Evolutionary conservation across 2,797 vertebrate genomes (phyloP).

Genomic region (Cryptoprocta ferox): DNA sequence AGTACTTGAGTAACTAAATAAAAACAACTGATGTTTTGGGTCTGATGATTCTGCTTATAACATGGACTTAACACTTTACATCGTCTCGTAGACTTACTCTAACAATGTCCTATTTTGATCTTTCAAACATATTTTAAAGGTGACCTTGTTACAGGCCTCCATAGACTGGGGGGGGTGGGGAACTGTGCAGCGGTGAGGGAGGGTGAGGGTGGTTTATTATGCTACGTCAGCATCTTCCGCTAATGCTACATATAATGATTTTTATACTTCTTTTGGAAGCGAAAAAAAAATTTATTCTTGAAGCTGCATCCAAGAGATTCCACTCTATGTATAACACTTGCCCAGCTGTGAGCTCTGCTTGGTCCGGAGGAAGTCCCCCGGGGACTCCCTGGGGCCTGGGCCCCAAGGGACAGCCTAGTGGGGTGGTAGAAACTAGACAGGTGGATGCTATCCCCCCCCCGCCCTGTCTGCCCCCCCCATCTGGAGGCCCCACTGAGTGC

Average conservation of each 20-base stretch:
- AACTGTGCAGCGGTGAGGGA: not conserved
- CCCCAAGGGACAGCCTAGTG: not conserved
- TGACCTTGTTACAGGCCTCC: not conserved
- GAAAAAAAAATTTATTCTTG: conserved; percentile 61
- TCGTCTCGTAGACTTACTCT: not conserved
- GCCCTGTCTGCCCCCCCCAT: not conserved
- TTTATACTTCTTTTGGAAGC: conserved; percentile 61
- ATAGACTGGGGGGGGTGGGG: not conserved
- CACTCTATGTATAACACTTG: not conserved
- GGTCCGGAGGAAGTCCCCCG: not conserved
- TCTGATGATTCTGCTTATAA: not conserved
- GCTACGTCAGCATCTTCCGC: not conserved
- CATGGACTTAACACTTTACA: not conserved
- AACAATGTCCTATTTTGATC: not conserved
- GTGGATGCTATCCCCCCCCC: not conserved
- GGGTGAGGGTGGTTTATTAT: not conserved
- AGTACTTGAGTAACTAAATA: too few species aligned
- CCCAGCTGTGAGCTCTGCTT: not conserved
- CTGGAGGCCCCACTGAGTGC: not conserved
- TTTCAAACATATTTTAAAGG: conserved; percentile 30
- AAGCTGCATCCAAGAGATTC: conserved; percentile 43
- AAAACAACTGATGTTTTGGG: not conserved
- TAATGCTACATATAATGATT: conserved; percentile 31
- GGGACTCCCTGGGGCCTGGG: not conserved
- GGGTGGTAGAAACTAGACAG: not conserved